Evolutionary conservation across 2,113 vertebrate genomes (phyloP).

Genomic region (Phoenicopterus ruber): DNA sequence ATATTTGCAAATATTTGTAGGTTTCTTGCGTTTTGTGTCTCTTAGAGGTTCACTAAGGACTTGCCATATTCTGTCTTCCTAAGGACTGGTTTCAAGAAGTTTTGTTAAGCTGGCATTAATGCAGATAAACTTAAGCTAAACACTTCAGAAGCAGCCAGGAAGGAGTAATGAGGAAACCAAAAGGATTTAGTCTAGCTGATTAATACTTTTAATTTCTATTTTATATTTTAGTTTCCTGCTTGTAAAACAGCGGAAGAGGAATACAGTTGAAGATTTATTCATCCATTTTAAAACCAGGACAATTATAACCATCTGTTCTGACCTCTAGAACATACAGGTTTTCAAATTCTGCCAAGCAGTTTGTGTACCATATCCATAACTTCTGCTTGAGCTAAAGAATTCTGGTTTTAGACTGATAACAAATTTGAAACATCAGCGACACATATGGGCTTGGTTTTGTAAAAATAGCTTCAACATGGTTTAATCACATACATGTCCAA

Average conservation of each 20-base stretch:
- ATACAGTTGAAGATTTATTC: neutral
- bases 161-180: neutral
- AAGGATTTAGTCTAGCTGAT: neutral
- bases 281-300: neutral
- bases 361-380: neutral
- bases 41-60: neutral
- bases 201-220: neutral
- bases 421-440: neutral
- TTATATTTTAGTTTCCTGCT: neutral
- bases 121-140: neutral
- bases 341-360: neutral
- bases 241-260: neutral
- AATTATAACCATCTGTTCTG: neutral
- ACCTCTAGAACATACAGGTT: neutral
- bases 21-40: neutral
- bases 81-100: neutral
- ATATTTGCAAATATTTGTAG: neutral
- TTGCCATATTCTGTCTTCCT: neutral
- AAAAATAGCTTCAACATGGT: neutral
- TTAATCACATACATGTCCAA: neutral
- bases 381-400: neutral
- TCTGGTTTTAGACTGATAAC: neutral
- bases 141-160: neutral
- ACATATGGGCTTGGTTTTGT: neutral
- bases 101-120: neutral